A percentile compares a stretch with the other conserved stretches of the same genome.
phyloP scores from a whole-genome alignment of 1,140 invertebrate species.

The Cyclargus thomasi region DNA sequence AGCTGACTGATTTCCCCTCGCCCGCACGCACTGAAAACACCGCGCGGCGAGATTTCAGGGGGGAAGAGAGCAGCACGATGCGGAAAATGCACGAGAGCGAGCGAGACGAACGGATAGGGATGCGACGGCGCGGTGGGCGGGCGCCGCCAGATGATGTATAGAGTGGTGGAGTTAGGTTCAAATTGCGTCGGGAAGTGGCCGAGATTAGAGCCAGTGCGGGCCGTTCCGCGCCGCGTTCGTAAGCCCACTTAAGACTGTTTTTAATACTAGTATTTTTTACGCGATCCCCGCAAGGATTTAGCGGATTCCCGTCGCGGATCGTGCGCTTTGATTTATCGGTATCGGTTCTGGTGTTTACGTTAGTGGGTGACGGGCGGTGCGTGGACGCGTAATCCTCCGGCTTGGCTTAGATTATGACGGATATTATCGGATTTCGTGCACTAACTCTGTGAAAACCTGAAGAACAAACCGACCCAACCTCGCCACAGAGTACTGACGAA shows the following conservation, averaged over 20 bases:
- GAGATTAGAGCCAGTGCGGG: conserved; percentile 78
- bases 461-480: conserved; percentile 21
- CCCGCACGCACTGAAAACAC: conserved; percentile 60
- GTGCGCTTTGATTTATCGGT: conserved; percentile 72
- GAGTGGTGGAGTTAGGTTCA: conserved; percentile 81
- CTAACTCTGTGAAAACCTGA: conserved; percentile 45
- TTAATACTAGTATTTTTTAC: conserved; percentile 75
- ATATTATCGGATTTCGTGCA: conserved; percentile 63
- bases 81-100: conserved; percentile 29
- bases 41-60: conserved; percentile 59
- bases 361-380: conserved; percentile 61
- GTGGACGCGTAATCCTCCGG: conserved; percentile 58
- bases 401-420: conserved; percentile 68
- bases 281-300: conserved; percentile 72
- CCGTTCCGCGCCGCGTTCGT: conserved; percentile 67
- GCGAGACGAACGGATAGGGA: conserved; percentile 40
- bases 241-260: conserved; percentile 75
- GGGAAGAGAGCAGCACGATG: conserved; percentile 36
- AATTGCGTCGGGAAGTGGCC: conserved; percentile 81
- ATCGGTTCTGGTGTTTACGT: conserved; percentile 70
- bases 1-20: conserved; percentile 64
- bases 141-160: conserved; percentile 78
- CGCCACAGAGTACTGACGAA: conserved; percentile 13
- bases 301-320: conserved; percentile 67
- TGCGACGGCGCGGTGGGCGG: conserved; percentile 57